Conservation (phyloP, 2,888 invertebrate species). For the Mimumesa dahlbomi region DNA sequence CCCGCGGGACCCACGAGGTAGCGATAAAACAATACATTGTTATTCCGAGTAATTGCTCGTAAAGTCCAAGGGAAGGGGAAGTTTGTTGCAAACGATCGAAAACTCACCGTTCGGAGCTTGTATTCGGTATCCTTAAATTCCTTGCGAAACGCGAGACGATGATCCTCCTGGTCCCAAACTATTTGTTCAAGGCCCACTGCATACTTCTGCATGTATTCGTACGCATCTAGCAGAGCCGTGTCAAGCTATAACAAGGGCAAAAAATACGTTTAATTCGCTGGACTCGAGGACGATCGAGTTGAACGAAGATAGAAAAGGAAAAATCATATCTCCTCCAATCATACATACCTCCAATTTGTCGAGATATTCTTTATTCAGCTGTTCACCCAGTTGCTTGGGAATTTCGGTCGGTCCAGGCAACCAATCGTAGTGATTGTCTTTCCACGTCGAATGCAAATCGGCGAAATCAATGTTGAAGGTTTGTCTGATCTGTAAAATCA, state of each 20-base stretch:
- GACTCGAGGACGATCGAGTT: too few relatives aligned
- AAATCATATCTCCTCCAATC: too few relatives aligned
- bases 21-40: neutral
- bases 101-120: conserved; percentile 82
- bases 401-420: conserved; percentile 80
- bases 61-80: neutral
- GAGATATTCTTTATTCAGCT: conserved; percentile 78
- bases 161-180: conserved; percentile 83
- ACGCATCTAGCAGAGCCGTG: conserved; percentile 83
- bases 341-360: conserved; percentile 80
- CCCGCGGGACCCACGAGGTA: neutral
- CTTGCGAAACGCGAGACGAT: conserved; percentile 80
- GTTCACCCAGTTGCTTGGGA: conserved; percentile 81
- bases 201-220: conserved; percentile 86
- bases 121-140: conserved; percentile 84
- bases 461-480: conserved; percentile 80
- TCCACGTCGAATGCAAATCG: conserved; percentile 79
- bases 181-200: conserved; percentile 87
- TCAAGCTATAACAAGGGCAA: conserved; percentile 79
- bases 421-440: conserved; percentile 81
- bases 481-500: conserved; percentile 79
- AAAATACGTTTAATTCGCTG: neutral
- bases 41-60: conserved; percentile 9
- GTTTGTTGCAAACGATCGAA: too few relatives aligned
- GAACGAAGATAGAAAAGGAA: too few relatives aligned